A percentile compares a stretch with the other conserved stretches of the same genome.
Conservation (phyloP, 2,888 invertebrate species). For the Chloroclysta siterata region DNA sequence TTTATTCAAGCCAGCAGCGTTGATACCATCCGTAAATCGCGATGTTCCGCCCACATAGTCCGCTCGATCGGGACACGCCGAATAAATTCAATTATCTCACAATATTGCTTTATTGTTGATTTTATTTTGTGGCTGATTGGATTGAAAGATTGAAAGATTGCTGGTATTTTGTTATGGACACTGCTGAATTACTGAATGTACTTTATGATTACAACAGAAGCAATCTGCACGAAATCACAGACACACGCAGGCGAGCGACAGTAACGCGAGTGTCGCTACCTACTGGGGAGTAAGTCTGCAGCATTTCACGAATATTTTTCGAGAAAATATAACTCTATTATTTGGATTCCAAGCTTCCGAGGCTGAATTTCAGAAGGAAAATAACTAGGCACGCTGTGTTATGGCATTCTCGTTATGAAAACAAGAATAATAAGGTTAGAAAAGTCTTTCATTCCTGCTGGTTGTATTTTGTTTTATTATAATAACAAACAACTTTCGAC, state of each 20-base stretch:
- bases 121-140: constrained; percentile 26
- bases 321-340: constrained; percentile 12
- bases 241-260: too few species aligned
- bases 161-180: constrained; percentile 14
- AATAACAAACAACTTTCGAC: neutral
- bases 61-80: constrained; percentile 5
- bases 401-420: constrained; percentile 9
- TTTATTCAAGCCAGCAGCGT: too few species aligned
- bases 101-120: constrained; percentile 24
- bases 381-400: neutral
- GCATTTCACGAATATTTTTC: constrained; percentile 10
- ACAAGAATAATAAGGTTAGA: neutral
- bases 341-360: constrained; percentile 8
- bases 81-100: constrained; percentile 30
- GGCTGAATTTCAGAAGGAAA: constrained; percentile 5
- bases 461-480: neutral
- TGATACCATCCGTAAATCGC: too few species aligned
- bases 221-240: neutral
- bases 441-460: neutral
- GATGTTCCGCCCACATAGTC: neutral
- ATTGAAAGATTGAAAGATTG: constrained; percentile 21
- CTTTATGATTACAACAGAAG: neutral
- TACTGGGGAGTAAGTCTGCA: neutral
- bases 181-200: neutral
- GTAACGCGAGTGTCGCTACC: too few species aligned